Evolutionary conservation across 2,113 vertebrate species (phyloP).

Genomic region (Fulica atra): DNA sequence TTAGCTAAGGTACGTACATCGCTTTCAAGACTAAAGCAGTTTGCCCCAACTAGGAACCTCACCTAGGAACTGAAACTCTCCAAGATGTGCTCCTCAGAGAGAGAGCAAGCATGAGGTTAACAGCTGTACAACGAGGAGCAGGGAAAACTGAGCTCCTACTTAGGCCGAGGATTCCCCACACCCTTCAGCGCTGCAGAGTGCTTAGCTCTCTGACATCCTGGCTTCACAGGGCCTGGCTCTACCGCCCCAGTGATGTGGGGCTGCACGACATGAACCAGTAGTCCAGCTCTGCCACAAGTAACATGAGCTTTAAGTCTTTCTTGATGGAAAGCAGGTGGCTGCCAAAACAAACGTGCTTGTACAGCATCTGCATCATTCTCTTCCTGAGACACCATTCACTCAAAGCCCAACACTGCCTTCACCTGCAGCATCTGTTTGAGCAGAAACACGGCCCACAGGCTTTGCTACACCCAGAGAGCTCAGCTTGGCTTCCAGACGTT

Average conservation of each 20-base stretch:
- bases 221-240: not conserved
- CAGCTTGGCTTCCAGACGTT: not conserved
- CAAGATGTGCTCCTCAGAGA: not conserved
- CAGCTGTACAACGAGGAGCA: not conserved
- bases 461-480: not conserved
- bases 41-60: not conserved
- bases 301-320: not conserved
- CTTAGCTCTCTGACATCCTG: not conserved
- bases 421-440: not conserved
- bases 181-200: not conserved
- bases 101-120: not conserved
- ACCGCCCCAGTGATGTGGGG: fast-evolving
- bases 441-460: not conserved
- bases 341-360: fast-evolving
- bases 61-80: not conserved
- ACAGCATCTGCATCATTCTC: not conserved
- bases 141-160: not conserved
- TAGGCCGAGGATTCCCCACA: not conserved
- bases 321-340: not conserved
- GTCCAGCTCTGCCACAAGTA: not conserved
- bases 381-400: not conserved
- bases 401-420: not conserved
- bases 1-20: not conserved
- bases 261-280: not conserved
- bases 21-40: not conserved